Evolutionary conservation across 2,888 invertebrate species (phyloP).

Genomic region (Neoaliturus tenellus): DNA sequence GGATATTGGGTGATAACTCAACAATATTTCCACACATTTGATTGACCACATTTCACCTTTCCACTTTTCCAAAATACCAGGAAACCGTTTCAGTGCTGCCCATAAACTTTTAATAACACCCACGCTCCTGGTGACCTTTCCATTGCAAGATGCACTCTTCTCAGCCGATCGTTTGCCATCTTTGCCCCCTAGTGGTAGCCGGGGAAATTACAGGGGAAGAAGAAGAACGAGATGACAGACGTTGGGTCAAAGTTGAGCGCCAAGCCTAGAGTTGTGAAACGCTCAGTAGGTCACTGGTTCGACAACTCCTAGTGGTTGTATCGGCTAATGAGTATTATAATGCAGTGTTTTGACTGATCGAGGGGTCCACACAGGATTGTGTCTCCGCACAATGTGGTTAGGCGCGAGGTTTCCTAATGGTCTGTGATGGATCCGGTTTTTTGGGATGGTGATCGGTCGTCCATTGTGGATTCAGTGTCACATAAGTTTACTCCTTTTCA

Average conservation of each 20-base stretch:
- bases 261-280: slow-evolving; percentile 9
- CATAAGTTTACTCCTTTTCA: too few relatives aligned
- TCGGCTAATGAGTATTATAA: not conserved
- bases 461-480: too few relatives aligned
- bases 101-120: not conserved
- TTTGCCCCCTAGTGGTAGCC: not conserved
- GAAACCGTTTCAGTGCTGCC: too few relatives aligned
- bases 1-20: too few relatives aligned
- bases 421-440: too few relatives aligned
- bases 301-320: not conserved
- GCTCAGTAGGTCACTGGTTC: not conserved
- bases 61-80: too few relatives aligned
- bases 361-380: not conserved
- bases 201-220: slow-evolving; percentile 2
- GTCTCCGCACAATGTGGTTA: not conserved
- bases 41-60: too few relatives aligned
- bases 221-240: not conserved
- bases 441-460: too few relatives aligned
- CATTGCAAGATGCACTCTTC: slow-evolving; percentile 4
- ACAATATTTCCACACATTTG: too few relatives aligned
- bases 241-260: slow-evolving; percentile 6
- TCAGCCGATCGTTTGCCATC: not conserved
- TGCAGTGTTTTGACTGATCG: not conserved
- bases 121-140: not conserved
- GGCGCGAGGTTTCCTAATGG: not conserved